Evolutionary conservation across 2,888 invertebrate genomes (phyloP).

Genomic region (Scaptomyza tumidula): DNA sequence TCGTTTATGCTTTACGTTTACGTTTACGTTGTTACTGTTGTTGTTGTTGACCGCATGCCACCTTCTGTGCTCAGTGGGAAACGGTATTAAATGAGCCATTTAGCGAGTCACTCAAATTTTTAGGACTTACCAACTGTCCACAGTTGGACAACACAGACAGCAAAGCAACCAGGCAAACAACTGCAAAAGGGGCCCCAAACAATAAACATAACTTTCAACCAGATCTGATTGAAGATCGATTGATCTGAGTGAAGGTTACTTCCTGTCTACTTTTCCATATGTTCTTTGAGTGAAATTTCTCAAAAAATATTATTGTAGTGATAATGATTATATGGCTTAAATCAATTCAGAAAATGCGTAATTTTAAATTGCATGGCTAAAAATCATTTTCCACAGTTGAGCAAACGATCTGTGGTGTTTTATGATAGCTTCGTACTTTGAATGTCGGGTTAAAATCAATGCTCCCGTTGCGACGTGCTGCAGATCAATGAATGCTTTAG

Average conservation of each 20-base stretch:
- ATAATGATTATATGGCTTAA: neutral
- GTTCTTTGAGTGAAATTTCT: neutral
- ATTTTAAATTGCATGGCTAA: no score
- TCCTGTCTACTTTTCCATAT: conserved; percentile 26
- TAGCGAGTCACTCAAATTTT: conserved; percentile 74
- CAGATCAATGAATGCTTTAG: conserved; percentile 45
- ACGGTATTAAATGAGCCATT: conserved; percentile 75
- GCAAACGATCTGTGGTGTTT: no score
- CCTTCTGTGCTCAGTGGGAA: conserved; percentile 76
- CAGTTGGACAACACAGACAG: conserved; percentile 13
- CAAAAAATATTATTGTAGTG: no score
- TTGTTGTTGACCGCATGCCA: conserved; percentile 70
- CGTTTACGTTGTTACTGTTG: conserved; percentile 27
- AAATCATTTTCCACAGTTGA: neutral
- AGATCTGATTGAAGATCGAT: conserved; percentile 41
- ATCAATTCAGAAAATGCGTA: no score
- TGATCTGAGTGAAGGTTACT: conserved; percentile 10
- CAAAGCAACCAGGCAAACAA: neutral
- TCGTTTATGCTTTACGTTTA: conserved; percentile 71
- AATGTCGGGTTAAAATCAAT: conserved; percentile 24
- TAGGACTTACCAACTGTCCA: conserved; percentile 58
- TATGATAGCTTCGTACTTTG: neutral
- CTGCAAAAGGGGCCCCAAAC: neutral
- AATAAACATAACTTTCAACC: conserved; percentile 23
- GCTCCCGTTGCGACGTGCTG: neutral